Conservation (phyloP, 1,140 invertebrate genomes). For the Eulimnadia texana region DNA sequence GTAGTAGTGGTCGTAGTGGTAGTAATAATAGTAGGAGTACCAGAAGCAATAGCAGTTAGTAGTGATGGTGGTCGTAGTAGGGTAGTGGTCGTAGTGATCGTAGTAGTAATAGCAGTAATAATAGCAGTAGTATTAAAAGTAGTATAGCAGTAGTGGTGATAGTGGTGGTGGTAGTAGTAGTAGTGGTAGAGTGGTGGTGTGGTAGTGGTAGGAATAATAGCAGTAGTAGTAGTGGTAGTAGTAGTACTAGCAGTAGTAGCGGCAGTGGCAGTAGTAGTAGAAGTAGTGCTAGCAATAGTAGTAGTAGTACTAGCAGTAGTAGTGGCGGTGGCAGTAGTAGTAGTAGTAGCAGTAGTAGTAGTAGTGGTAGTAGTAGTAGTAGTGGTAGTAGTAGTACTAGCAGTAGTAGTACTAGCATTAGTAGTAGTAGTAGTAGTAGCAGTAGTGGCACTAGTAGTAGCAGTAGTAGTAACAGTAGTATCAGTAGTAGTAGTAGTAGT, state of each 20-base stretch:
- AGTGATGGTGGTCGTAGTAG: neutral
- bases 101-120: neutral
- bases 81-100: too few species aligned
- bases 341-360: neutral
- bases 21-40: neutral
- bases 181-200: neutral
- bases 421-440: too few species aligned
- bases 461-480: too few species aligned
- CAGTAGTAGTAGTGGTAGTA: neutral
- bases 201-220: neutral
- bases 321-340: neutral
- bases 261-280: neutral
- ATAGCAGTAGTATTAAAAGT: neutral
- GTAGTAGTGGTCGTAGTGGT: neutral
- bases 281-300: neutral
- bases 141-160: neutral
- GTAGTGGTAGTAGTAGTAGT: neutral
- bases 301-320: neutral
- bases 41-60: neutral
- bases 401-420: too few species aligned
- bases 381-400: too few species aligned
- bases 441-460: too few species aligned
- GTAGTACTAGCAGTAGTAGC: neutral
- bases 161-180: neutral
- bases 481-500: too few species aligned